A percentile compares a stretch with the other conserved stretches of the same genome.
Conservation (phyloP, 1,140 invertebrate species). For the Tachypleus tridentatus region DNA sequence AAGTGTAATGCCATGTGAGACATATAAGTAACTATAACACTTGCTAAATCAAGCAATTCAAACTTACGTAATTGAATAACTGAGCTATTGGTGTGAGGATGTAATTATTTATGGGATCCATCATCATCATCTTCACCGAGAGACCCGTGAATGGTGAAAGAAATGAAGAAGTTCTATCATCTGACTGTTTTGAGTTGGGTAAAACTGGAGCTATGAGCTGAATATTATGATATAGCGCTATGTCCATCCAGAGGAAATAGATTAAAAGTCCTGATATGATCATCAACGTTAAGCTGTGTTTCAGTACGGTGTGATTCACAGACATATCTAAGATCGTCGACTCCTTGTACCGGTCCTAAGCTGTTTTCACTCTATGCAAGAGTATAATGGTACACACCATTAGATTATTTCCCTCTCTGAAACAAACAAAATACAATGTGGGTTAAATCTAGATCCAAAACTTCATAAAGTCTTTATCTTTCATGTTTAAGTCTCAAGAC, state of each 20-base stretch:
- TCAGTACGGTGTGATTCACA: slow-evolving; percentile 2
- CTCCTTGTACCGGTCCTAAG: too few relatives aligned
- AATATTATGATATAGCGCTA: slow-evolving; percentile 24
- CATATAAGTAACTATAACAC: too few relatives aligned
- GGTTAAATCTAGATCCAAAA: too few relatives aligned
- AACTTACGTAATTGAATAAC: slow-evolving; percentile 19
- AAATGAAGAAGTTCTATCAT: background rate
- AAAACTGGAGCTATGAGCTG: slow-evolving; percentile 3
- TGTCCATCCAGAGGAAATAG: slow-evolving; percentile 26
- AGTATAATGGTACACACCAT: too few relatives aligned
- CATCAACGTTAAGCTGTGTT: slow-evolving; percentile 14
- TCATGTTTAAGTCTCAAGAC: too few relatives aligned
- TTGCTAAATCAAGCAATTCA: too few relatives aligned
- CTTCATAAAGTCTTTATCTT: too few relatives aligned
- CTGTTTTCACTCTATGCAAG: too few relatives aligned
- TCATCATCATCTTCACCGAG: slow-evolving; percentile 26
- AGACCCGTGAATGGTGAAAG: slow-evolving; percentile 20
- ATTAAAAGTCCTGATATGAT: slow-evolving; percentile 12
- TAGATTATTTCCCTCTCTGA: too few relatives aligned
- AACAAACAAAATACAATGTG: too few relatives aligned
- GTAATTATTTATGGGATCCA: slow-evolving; percentile 26
- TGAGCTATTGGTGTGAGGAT: slow-evolving; percentile 22
- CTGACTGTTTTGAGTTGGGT: background rate
- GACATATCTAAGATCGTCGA: too few relatives aligned
- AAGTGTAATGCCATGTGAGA: too few relatives aligned